Base-by-base conservation (phyloP, 2,797 vertebrate genomes). In the Acomys russatus region DNA sequence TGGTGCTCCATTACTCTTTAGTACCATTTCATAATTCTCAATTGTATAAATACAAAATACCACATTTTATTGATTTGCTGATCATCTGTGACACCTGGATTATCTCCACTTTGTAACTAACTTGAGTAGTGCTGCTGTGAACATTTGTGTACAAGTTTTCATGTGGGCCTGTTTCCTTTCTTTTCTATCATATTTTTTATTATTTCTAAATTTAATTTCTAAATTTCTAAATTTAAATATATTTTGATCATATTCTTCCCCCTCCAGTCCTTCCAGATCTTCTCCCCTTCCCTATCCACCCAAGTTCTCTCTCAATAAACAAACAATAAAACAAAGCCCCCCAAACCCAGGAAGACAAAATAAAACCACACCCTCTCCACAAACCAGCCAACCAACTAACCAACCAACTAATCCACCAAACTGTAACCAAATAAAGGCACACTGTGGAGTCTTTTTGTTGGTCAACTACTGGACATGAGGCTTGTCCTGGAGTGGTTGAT, bases 81-180 rank as follows among this genome's bases (percentile, higher is more conserved):
- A 91, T 83, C 25, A 90, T 64, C 3, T 91, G 74, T 91, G 63
- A 86, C 22, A 82, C 80, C 86, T 94, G 49, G 9, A 59, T 78
- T 95, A 25, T 74, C 61, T 87, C 30, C 28, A 77, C 61, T 86
- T 96, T 96, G 89, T 82, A 88, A 71, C 35, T 88, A 88, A 94
- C 71, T 54, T 61, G 35, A 94, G 91, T 70, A 87, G 88, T 83
- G n/a, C 38, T 94, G 38, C 49, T 70, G 35, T 49, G n/a, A 84
- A 95, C 28, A 83, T 83, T 73, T 92, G 49, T 83, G n/a, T 91
- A 71, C 14, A 73, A 54, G 44, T 64, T 92, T 94, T 95, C 95
- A 56, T 94, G 22, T 86, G 68, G 44, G 76, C 44, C 80, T 68
- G 33, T 56, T 87, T 87, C 35, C 74, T 76, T 78, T 54, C 73